A percentile compares a stretch with the other conserved stretches of the same genome.
Evolutionary conservation across 2,797 vertebrate species (phyloP).

Genomic region (Neomorphus geoffroyi): DNA sequence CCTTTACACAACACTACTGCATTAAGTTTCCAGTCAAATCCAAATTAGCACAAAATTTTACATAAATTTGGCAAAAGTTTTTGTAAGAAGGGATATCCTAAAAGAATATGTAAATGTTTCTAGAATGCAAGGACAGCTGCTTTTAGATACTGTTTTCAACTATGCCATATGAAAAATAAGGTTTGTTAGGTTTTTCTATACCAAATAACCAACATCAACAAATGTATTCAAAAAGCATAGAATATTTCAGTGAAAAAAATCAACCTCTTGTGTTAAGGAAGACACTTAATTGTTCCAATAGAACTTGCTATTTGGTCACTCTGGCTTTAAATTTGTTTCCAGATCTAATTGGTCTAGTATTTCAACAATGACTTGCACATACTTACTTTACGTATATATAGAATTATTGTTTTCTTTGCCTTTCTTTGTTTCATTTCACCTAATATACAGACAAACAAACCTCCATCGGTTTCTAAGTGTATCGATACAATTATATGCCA

Average conservation of each 20-base stretch:
- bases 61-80: background rate
- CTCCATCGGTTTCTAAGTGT: fast-evolving
- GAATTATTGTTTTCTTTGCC: background rate
- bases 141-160: background rate
- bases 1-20: constrained; percentile 69
- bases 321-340: background rate
- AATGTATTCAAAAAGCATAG: background rate
- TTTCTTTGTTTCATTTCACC: background rate
- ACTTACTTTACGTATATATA: background rate
- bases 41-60: constrained; percentile 73
- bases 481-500: background rate
- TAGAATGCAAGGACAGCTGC: background rate
- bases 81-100: background rate
- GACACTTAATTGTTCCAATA: background rate
- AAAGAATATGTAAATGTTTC: background rate
- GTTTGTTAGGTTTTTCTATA: background rate
- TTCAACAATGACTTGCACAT: background rate
- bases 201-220: background rate
- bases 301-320: background rate
- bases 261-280: background rate
- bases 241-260: background rate
- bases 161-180: background rate
- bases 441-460: background rate
- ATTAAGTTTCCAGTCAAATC: constrained; percentile 71
- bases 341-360: background rate